phyloP scores from a whole-genome alignment of 2,113 vertebrate species.

The Corythoichthys haematopterus region DNA sequence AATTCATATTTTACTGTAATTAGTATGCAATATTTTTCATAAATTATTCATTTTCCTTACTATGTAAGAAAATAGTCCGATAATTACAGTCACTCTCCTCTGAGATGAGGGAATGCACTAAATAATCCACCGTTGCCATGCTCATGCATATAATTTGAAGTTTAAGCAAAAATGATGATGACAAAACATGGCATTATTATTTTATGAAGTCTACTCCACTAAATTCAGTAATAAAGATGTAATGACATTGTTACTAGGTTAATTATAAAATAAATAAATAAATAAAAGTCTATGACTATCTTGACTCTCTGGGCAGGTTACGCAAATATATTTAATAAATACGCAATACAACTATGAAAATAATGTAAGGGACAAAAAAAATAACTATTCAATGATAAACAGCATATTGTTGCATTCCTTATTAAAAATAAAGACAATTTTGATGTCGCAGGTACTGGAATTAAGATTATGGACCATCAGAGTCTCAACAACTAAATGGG shows the following conservation, averaged over 20 bases:
- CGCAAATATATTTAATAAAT: background rate
- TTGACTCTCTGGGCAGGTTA: background rate
- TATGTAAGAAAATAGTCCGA: background rate
- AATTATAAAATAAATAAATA: background rate
- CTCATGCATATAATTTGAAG: conserved; percentile 30
- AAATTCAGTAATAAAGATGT: background rate
- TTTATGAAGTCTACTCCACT: background rate
- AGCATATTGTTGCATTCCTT: background rate
- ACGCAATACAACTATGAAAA: background rate
- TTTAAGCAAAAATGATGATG: conserved; percentile 22
- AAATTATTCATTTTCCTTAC: background rate
- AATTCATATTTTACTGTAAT: background rate
- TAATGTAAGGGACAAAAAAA: background rate
- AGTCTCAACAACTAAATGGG: conserved; percentile 43
- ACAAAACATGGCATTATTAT: background rate
- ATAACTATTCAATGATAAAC: background rate
- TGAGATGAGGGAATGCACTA: conserved; percentile 13
- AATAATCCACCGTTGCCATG: conserved; percentile 24
- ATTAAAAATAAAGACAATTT: background rate
- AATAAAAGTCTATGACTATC: background rate
- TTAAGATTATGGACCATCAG: conserved; percentile 42
- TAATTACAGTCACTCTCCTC: background rate
- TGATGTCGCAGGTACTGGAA: background rate
- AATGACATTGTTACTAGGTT: background rate
- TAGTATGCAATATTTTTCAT: background rate